Percentiles rank a stretch among this genome's conserved stretches.
phyloP scores from a whole-genome alignment of 2,888 invertebrate species.

The Drosophila pegasa region DNA sequence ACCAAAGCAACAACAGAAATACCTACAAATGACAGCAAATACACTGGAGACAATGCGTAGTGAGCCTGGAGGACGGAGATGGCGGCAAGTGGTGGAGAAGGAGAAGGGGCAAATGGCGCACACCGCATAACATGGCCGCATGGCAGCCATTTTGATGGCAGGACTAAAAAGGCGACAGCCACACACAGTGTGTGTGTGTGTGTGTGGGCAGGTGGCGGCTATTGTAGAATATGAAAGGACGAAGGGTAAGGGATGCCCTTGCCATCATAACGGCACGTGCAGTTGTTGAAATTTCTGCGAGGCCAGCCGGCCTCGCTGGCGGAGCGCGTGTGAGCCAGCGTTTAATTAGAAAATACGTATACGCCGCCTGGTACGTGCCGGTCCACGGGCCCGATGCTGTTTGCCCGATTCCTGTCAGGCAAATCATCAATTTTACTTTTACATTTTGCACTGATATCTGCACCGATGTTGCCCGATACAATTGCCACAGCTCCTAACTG shows the following conservation, averaged over 20 bases:
- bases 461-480: slow-evolving; percentile 32
- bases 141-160: slow-evolving; percentile 75
- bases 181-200: too few relatives aligned
- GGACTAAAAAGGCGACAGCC: slow-evolving; percentile 55
- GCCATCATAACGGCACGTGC: slow-evolving; percentile 62
- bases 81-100: too few relatives aligned
- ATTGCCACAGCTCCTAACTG: slow-evolving; percentile 36
- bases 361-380: slow-evolving; percentile 66
- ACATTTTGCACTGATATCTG: slow-evolving; percentile 38
- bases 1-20: slow-evolving; percentile 78
- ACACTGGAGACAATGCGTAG: slow-evolving; percentile 55
- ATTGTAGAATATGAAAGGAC: slow-evolving; percentile 7
- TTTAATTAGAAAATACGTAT: slow-evolving; percentile 78
- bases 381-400: slow-evolving; percentile 4
- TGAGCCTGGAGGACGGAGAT: not conserved
- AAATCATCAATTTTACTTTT: slow-evolving; percentile 71
- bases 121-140: slow-evolving; percentile 59
- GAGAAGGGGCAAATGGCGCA: slow-evolving; percentile 23
- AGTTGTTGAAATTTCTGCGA: slow-evolving; percentile 63
- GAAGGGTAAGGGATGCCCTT: not conserved
- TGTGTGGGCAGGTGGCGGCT: slow-evolving; percentile 45
- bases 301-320: slow-evolving; percentile 4
- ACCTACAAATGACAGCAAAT: slow-evolving; percentile 77
- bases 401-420: slow-evolving; percentile 55
- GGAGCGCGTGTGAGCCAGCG: slow-evolving; percentile 34